A percentile compares a stretch with the other conserved stretches of the same genome.
Conservation (phyloP, 2,888 invertebrate species). For the Punctoribates punctum region DNA sequence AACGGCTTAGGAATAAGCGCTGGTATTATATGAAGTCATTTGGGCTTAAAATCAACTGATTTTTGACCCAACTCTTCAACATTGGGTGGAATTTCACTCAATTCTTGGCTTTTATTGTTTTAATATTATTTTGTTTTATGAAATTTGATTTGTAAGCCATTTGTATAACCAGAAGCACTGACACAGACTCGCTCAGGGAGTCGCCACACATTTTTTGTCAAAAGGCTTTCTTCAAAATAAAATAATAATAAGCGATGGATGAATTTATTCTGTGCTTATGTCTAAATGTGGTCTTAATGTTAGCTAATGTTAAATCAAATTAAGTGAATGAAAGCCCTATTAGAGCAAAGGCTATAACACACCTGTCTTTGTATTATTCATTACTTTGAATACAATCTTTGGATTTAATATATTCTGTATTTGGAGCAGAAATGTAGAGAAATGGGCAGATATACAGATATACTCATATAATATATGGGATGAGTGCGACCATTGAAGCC, state of each 20-base stretch:
- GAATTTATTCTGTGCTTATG: not conserved
- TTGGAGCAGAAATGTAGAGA: conserved; percentile 35
- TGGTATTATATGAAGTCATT: not conserved
- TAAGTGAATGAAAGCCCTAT: conserved; percentile 21
- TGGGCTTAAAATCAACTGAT: not conserved
- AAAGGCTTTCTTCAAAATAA: not conserved
- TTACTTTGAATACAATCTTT: not conserved
- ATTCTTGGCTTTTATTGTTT: not conserved
- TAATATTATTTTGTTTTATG: not conserved
- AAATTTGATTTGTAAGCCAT: not conserved
- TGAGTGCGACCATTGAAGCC: conserved; percentile 27
- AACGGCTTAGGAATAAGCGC: not conserved
- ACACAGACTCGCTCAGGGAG: conserved; percentile 8
- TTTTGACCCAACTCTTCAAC: conserved; percentile 11
- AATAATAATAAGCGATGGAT: not conserved
- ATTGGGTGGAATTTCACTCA: conserved; percentile 20
- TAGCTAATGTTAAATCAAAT: not conserved
- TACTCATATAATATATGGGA: no score
- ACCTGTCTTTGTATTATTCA: conserved; percentile 32
- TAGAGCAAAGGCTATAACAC: not conserved
- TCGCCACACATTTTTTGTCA: not conserved
- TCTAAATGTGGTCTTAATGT: not conserved
- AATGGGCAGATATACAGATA: conserved; percentile 23
- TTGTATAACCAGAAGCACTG: conserved; percentile 3
- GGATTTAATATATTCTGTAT: not conserved